A percentile compares a stretch with the other conserved stretches of the same genome.
Conservation (phyloP, 2,888 invertebrate genomes). For the Nomada lathburiana region DNA sequence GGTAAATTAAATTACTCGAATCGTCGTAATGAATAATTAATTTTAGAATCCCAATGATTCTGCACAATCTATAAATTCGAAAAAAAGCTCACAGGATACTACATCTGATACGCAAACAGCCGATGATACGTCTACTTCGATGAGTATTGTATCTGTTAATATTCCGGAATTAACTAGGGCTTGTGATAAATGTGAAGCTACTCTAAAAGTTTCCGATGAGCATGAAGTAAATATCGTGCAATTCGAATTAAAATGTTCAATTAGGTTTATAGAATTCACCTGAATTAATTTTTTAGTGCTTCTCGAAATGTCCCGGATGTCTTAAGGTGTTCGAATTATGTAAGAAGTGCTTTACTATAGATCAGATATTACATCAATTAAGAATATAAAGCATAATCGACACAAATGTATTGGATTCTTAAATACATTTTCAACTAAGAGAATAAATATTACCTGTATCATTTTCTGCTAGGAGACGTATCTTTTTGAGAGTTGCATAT, state of each 20-base stretch:
- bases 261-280: constrained; percentile 4
- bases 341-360: constrained; percentile 29
- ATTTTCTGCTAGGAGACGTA: constrained; percentile 72
- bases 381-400: neutral
- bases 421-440: neutral
- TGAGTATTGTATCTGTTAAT: neutral
- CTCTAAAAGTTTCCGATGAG: constrained; percentile 1
- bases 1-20: neutral
- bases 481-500: constrained; percentile 85
- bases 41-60: constrained; percentile 21
- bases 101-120: neutral
- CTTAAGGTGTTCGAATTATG: constrained; percentile 24
- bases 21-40: neutral
- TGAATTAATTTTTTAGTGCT: constrained; percentile 26
- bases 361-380: constrained; percentile 32
- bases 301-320: constrained; percentile 33
- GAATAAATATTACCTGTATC: constrained; percentile 64
- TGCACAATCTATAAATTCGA: neutral
- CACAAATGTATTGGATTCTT: neutral
- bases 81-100: neutral
- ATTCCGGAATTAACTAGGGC: neutral
- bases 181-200: constrained; percentile 33
- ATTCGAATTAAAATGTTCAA: neutral
- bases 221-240: constrained; percentile 26
- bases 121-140: neutral